A percentile compares a stretch with the other conserved stretches of the same genome.
These are phyloP conservation scores for Linnaemya vulpina DNA, from an alignment of 2,888 invertebrate genomes.

Conservation along the genomic window DNA sequence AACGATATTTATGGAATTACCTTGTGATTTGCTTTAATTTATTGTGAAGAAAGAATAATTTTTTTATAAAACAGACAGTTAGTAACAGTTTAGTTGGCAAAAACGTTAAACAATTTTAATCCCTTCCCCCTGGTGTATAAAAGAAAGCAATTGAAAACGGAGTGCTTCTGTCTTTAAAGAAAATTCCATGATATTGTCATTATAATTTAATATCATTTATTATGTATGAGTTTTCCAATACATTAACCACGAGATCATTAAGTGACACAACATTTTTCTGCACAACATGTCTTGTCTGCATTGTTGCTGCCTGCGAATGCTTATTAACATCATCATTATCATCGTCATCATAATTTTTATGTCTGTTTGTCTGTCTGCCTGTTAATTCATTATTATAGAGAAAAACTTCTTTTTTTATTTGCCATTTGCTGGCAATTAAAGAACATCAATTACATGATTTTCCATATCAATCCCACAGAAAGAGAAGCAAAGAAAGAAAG, in stretches of 20 bases:
- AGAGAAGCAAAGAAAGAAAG: too few relatives aligned
- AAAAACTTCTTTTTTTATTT: slow-evolving; percentile 24
- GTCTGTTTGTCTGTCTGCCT: background rate
- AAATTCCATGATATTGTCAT: slow-evolving; percentile 61
- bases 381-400: background rate
- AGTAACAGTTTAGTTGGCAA: too few relatives aligned
- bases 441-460: slow-evolving; percentile 72
- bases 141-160: background rate
- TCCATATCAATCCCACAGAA: slow-evolving; percentile 65
- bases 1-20: too few relatives aligned
- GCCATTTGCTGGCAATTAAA: slow-evolving; percentile 68
- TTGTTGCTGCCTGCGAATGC: slow-evolving; percentile 6
- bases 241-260: slow-evolving; percentile 68
- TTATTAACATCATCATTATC: slow-evolving; percentile 31
- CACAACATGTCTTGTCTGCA: slow-evolving; percentile 41
- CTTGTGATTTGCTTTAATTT: too few relatives aligned
- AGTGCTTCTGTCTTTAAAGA: slow-evolving; percentile 20
- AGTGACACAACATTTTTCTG: slow-evolving; percentile 68
- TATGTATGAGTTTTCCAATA: slow-evolving; percentile 70
- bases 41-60: too few relatives aligned
- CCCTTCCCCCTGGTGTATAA: too few relatives aligned
- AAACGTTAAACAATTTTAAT: background rate
- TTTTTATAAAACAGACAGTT: too few relatives aligned
- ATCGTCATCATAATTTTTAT: slow-evolving; percentile 36
- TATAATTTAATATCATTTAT: slow-evolving; percentile 67